Evolutionary conservation across 2,113 vertebrate genomes (phyloP).

Genomic region (Vulpes lagopus): DNA sequence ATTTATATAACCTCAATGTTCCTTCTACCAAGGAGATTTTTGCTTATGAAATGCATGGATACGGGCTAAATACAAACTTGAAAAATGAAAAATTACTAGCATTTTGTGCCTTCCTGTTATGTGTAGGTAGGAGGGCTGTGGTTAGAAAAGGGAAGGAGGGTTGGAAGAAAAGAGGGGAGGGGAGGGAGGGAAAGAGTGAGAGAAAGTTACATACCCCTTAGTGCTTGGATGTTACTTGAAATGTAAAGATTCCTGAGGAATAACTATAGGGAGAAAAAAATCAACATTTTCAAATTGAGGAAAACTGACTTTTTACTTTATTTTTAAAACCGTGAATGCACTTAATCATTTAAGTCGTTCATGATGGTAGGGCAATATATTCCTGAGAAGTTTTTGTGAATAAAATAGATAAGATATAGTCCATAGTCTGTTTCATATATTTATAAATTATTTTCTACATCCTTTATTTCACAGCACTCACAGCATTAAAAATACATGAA

Average conservation of each 20-base stretch:
- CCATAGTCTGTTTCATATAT: background rate
- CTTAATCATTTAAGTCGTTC: background rate
- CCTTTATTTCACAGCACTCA: background rate
- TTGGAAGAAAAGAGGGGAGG: background rate
- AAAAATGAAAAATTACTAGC: background rate
- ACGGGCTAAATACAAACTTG: background rate
- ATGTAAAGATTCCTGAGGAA: background rate
- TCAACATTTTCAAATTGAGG: background rate
- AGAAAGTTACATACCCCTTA: background rate
- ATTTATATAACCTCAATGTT: background rate
- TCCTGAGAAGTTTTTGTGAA: background rate
- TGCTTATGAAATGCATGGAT: background rate
- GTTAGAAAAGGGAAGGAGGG: background rate
- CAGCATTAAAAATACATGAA: background rate
- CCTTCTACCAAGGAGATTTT: background rate
- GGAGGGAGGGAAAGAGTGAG: fast-evolving
- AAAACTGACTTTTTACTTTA: background rate
- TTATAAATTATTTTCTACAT: background rate
- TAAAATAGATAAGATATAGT: background rate
- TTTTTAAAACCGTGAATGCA: background rate
- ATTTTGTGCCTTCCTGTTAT: background rate
- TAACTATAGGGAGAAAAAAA: background rate
- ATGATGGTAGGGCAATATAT: background rate
- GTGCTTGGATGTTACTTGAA: background rate
- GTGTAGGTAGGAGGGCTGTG: fast-evolving